These are phyloP conservation scores for Narcine bancroftii DNA, from an alignment of 2,113 vertebrate species.

Conservation along the genomic window DNA sequence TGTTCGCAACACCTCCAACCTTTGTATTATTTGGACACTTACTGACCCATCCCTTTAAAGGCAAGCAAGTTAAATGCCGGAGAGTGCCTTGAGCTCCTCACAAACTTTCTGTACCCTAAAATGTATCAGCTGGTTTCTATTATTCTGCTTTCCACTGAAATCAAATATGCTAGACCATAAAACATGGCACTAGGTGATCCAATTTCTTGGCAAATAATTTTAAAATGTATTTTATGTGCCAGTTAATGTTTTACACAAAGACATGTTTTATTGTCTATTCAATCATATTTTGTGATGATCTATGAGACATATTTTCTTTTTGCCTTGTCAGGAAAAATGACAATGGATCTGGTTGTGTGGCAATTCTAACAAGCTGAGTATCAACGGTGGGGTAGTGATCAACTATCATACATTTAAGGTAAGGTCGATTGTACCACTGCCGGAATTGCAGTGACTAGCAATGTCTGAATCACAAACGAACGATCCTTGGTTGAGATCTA, in stretches of 20 bases:
- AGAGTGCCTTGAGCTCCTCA: too few relatives aligned
- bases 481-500: background rate
- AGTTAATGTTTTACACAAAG: background rate
- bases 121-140: too few relatives aligned
- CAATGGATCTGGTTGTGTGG: background rate
- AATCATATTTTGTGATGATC: background rate
- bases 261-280: background rate
- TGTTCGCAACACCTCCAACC: too few relatives aligned
- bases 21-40: too few relatives aligned
- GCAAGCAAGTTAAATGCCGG: too few relatives aligned
- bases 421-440: background rate
- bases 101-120: too few relatives aligned
- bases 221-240: background rate
- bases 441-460: background rate
- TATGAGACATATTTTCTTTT: background rate
- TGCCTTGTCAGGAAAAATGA: background rate
- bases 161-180: too few relatives aligned
- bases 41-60: too few relatives aligned
- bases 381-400: background rate
- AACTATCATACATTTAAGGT: background rate
- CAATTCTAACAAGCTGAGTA: background rate
- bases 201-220: too few relatives aligned
- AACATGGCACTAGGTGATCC: too few relatives aligned
- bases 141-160: too few relatives aligned
- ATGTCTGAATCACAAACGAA: background rate